Base-by-base conservation (phyloP, 2,113 vertebrate species). In the Neolamprologus variostigma region DNA sequence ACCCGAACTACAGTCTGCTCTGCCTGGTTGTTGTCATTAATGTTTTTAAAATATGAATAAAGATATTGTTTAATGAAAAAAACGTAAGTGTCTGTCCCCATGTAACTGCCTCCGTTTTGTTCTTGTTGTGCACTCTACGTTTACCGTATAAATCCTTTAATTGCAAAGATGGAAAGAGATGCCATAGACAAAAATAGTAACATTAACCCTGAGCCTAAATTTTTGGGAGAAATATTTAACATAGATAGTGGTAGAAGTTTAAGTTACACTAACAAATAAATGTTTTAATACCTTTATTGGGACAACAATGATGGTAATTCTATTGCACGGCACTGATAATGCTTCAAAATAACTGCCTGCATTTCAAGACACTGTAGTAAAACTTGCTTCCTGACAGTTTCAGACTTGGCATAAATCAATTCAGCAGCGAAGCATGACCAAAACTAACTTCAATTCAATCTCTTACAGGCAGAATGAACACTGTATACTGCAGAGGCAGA, bases 71-170 rank as follows among this genome's bases (percentile, higher is more conserved):
- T 0, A 45, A 45, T 14, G 21, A 45, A 73, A 73, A 2, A 42
- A 23, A 6, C 7, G 1, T 3, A 10, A 45, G 21, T 45, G 37
- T 45, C 21, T 2, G 1, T 45, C 40, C 21, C 5, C 37, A 9
- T 45, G 21, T 17, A 45, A 3, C 13, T 5, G 9, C 40, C 68
- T 11, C 5, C 1, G 21, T 26, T 45, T 45, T 17, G 5, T 21
- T 1, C 66, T 23, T 71, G 3, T 23, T 71, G 35, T 71, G 35
- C n/a, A 71, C 12, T 3, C 66, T 21, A 0, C 0, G 12, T 42
- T 6, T 71, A 42, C 35, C 4, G 3, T 5, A 47, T 28, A 76
- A 76, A 47, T 19, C 1, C 9, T 73, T 47, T 47, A 47, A 73
- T 47, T 73, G 21, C 14, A 73, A 45, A 45, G 21, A 45, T 26